A percentile compares a stretch with the other conserved stretches of the same genome.
Conservation (phyloP, 2,113 vertebrate species). For the Misgurnus mizolepis region DNA sequence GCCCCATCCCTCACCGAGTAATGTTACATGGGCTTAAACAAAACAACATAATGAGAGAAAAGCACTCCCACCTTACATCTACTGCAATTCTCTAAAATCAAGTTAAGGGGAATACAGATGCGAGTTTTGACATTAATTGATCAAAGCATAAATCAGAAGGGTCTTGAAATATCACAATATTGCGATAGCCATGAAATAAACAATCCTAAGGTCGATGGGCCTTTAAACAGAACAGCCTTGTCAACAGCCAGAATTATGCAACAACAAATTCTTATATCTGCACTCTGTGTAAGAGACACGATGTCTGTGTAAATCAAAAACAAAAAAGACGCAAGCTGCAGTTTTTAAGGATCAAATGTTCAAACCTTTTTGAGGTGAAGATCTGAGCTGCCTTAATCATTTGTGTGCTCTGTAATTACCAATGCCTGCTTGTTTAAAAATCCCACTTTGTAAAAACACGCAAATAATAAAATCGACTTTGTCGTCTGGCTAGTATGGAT, state of each 20-base stretch:
- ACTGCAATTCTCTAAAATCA: conserved; percentile 8
- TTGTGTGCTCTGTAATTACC: conserved; percentile 72
- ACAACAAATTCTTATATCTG: conserved; percentile 61
- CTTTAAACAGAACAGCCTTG: conserved; percentile 56
- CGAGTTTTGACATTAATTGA: not conserved
- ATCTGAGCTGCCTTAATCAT: conserved; percentile 81
- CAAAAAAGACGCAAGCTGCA: conserved; percentile 43
- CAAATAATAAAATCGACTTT: conserved; percentile 68
- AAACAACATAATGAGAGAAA: conserved; percentile 1
- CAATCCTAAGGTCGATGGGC: conserved; percentile 55
- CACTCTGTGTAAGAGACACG: conserved; percentile 44
- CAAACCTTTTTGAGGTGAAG: conserved; percentile 67
- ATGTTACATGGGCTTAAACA: not conserved
- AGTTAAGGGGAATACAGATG: not conserved
- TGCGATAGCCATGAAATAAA: conserved; percentile 23
- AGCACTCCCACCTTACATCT: not conserved
- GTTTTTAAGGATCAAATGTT: conserved; percentile 64
- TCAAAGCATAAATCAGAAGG: not conserved
- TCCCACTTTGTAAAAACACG: conserved; percentile 65
- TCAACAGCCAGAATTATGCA: conserved; percentile 75
- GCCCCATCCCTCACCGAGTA: conserved; percentile 1
- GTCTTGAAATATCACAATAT: not conserved
- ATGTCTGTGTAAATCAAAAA: conserved; percentile 56
- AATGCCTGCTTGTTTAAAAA: conserved; percentile 59
- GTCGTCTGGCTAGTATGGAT: conserved; percentile 79